phyloP scores from a whole-genome alignment of 2,888 invertebrate species.

The Rhimphoctona megacephalus region DNA sequence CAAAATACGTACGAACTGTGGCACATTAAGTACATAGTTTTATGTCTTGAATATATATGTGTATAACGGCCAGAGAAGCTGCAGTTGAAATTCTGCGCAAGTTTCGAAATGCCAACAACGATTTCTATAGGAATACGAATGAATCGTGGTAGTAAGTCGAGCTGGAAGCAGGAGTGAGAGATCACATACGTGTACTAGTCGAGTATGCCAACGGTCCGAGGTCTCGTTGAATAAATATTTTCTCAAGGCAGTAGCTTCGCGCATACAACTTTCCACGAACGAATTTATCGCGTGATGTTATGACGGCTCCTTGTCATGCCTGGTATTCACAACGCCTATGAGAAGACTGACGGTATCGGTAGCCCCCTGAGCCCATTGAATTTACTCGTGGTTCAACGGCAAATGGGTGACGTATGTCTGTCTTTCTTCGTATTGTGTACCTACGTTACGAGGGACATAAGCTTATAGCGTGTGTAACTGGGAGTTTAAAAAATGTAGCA shows the following conservation, averaged over 20 bases:
- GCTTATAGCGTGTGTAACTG: neutral
- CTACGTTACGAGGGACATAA: slow-evolving; percentile 1
- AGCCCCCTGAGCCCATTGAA: slow-evolving; percentile 60
- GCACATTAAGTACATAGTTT: neutral
- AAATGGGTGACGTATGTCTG: slow-evolving; percentile 29
- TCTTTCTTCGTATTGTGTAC: slow-evolving; percentile 6
- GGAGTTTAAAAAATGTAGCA: neutral
- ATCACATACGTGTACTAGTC: slow-evolving; percentile 31
- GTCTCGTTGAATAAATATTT: slow-evolving; percentile 63
- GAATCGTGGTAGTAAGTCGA: slow-evolving; percentile 38
- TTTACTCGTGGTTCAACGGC: slow-evolving; percentile 57
- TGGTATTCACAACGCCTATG: slow-evolving; percentile 54
- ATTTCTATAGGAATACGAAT: slow-evolving; percentile 51
- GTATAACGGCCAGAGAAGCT: neutral
- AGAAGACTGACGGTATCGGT: slow-evolving; percentile 59
- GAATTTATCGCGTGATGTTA: slow-evolving; percentile 67
- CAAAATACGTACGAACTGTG: slow-evolving; percentile 3
- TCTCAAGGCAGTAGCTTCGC: slow-evolving; percentile 46
- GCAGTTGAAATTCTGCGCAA: slow-evolving; percentile 15
- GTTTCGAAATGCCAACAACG: slow-evolving; percentile 37
- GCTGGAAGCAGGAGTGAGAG: slow-evolving; percentile 18
- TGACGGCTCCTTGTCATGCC: slow-evolving; percentile 60
- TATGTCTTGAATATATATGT: slow-evolving; percentile 8
- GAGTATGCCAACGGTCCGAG: slow-evolving; percentile 43
- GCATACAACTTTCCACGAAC: slow-evolving; percentile 59